Base-by-base conservation (phyloP, 2,797 vertebrate genomes). In the Rhinatrema bivittatum region DNA sequence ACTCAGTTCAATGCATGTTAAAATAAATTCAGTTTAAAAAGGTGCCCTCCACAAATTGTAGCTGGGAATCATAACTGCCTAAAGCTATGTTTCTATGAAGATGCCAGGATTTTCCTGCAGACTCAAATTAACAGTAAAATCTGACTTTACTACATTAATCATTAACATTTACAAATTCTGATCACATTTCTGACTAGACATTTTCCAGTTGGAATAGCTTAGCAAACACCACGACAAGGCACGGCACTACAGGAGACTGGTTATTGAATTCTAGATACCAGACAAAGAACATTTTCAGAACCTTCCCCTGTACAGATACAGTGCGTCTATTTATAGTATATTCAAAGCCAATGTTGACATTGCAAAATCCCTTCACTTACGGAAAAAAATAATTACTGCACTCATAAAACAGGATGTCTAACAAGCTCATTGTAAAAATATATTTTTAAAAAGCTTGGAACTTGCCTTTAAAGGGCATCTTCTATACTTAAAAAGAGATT, bases 21-120 rank as follows among this genome's bases (percentile, higher is more conserved):
- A 6, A 8, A 27, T 36, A 45, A 50, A 46, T 56, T 19, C 15
- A 47, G 60, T 47, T 5, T 7, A 46, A 21, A 17, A 12, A 50
- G n/a, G n/a, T 12, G 25, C 10, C 11, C n/a, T 40, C n/a, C n/a
- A 25, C 25, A 56, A 58, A 42, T 20, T 15, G 15, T 10, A 50
- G 47, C 28, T 56, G 45, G 39, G 32, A 51, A 66, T n/a, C 29
- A 13, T 17, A 43, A 45, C 36, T 58, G 50, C 32, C 25, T 15
- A 9, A 11, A 49, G n/a, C n/a, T n/a, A n/a, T n/a, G n/a, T n/a
- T n/a, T n/a, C n/a, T n/a, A n/a, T n/a, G n/a, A n/a, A n/a, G n/a
- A n/a, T n/a, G n/a, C n/a, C n/a, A n/a, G n/a, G n/a, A n/a, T n/a
- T n/a, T n/a, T n/a, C n/a, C n/a, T n/a, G n/a, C n/a, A n/a, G n/a